phyloP scores from a whole-genome alignment of 1,140 invertebrate species.

The Oscheius sp. region DNA sequence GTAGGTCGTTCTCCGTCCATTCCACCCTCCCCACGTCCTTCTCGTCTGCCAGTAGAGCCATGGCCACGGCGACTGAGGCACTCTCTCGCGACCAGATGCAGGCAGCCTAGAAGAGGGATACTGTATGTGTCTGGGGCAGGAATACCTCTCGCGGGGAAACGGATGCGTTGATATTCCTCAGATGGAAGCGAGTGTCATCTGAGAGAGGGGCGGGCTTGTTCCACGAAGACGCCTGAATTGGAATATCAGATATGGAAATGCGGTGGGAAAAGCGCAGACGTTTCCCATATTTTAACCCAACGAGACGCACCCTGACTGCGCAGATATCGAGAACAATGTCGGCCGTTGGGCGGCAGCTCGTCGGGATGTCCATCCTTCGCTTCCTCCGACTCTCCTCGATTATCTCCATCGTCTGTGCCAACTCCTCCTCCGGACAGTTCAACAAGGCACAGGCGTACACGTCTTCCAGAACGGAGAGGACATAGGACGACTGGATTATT shows the following conservation, averaged over 20 bases:
- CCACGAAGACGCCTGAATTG: too few species aligned
- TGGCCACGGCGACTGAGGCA: not conserved
- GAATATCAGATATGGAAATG: too few species aligned
- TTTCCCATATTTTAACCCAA: too few species aligned
- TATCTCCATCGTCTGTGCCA: not conserved
- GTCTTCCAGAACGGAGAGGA: not conserved
- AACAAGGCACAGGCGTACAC: not conserved
- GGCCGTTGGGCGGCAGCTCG: too few species aligned
- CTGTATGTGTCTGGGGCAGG: too few species aligned
- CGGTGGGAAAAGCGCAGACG: too few species aligned
- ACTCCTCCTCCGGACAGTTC: not conserved
- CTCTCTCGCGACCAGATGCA: not conserved
- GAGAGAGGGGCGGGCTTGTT: too few species aligned
- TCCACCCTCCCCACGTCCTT: not conserved
- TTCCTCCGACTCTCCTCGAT: not conserved
- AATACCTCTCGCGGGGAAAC: too few species aligned
- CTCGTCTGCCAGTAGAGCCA: not conserved
- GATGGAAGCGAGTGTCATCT: too few species aligned
- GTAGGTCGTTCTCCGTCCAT: not conserved
- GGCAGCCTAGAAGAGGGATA: not conserved
- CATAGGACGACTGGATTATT: not conserved
- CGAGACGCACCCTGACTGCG: too few species aligned
- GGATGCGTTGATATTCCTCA: too few species aligned
- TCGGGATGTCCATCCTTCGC: too few species aligned
- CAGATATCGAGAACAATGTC: not conserved